Percentiles rank a stretch among this genome's conserved stretches.
phyloP scores from a whole-genome alignment of 1,140 invertebrate genomes.

The Aphelinus atriplicis region DNA sequence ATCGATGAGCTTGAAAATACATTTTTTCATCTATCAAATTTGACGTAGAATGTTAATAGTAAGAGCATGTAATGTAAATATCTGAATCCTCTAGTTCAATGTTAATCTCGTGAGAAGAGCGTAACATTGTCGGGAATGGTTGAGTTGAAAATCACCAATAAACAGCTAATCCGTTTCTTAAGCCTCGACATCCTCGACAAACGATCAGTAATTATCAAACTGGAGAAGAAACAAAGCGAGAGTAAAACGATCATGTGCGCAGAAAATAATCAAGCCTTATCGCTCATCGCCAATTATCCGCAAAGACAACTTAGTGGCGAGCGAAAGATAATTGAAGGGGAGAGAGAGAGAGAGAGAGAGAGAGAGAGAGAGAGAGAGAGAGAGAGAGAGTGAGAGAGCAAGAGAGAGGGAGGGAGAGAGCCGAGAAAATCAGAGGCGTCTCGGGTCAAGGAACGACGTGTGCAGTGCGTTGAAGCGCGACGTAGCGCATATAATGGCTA shows the following conservation, averaged over 20 bases:
- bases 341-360: neutral
- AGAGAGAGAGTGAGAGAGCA: neutral
- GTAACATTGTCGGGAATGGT: too few species aligned
- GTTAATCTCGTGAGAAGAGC: too few species aligned
- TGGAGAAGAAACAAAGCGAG: neutral
- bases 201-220: neutral
- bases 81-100: too few species aligned
- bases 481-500: conserved; percentile 57
- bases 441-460: conserved; percentile 27
- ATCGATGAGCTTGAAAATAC: too few species aligned
- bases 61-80: too few species aligned
- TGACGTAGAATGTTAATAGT: too few species aligned
- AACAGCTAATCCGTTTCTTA: too few species aligned
- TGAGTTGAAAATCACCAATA: too few species aligned
- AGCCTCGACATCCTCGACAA: too few species aligned
- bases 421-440: conserved; percentile 47
- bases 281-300: conserved; percentile 18
- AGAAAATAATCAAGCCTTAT: conserved; percentile 17
- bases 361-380: conserved; percentile 43
- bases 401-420: conserved; percentile 43
- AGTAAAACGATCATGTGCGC: neutral
- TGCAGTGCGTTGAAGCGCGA: conserved; percentile 37
- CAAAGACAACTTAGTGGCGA: neutral
- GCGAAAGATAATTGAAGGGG: conserved; percentile 17
- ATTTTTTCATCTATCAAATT: too few species aligned